These are phyloP conservation scores for Volucella inflata DNA, from an alignment of 2,888 invertebrate species.

Conservation along the genomic window DNA sequence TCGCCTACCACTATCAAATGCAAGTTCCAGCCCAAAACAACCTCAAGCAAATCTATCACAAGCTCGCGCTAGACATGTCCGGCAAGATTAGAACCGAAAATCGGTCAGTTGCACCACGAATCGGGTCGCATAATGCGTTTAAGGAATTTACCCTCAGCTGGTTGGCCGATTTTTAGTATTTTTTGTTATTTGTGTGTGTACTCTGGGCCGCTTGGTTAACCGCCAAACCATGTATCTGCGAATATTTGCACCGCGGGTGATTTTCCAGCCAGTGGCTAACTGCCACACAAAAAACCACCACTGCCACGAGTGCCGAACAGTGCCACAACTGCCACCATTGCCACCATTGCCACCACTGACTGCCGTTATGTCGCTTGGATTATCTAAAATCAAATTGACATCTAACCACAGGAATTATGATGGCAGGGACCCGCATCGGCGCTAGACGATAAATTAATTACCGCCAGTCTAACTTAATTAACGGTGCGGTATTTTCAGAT, in stretches of 20 bases:
- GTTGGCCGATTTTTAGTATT: not conserved
- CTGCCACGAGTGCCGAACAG: not conserved
- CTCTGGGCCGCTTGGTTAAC: not conserved
- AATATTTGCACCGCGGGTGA: conserved; percentile 54
- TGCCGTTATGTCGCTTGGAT: conserved; percentile 28
- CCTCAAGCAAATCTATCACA: conserved; percentile 16
- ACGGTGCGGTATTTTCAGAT: conserved; percentile 57
- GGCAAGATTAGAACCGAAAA: conserved; percentile 29
- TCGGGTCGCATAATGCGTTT: conserved; percentile 38
- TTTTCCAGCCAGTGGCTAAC: conserved; percentile 33
- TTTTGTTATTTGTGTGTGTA: conserved; percentile 2
- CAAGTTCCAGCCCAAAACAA: not conserved
- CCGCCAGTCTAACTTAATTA: conserved; percentile 63
- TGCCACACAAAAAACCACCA: conserved; percentile 37
- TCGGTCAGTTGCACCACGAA: conserved; percentile 38
- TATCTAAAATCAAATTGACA: conserved; percentile 73
- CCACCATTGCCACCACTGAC: not conserved
- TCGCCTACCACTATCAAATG: too few species aligned
- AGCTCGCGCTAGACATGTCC: conserved; percentile 48
- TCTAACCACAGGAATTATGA: conserved; percentile 74
- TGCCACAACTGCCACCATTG: conserved; percentile 6
- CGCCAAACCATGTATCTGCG: not conserved
- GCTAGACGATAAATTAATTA: conserved; percentile 71
- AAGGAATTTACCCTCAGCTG: conserved; percentile 50
- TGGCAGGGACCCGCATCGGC: conserved; percentile 64